Base-by-base conservation (phyloP, 2,888 invertebrate species). In the Callyntrura sp. region DNA sequence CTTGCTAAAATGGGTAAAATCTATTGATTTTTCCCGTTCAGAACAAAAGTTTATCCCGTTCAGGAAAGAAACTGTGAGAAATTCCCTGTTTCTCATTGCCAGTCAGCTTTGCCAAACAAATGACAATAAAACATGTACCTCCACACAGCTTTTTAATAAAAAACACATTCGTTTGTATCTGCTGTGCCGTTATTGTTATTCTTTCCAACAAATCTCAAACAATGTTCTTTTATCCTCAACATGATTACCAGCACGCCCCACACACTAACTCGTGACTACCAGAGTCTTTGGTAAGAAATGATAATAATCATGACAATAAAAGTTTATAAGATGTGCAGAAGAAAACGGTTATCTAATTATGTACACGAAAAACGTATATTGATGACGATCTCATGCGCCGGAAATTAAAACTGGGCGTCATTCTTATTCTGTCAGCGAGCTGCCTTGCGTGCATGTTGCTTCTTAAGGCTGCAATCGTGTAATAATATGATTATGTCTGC, bases 351-450 rank as follows among this genome's bases (percentile, higher is more conserved):
- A 85, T 78, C 85, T 85, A 85, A 85, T 85, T 85, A 78, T 45
- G 78, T 20, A 17, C 62, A 62, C 43, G 28, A 28, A 62, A 79
- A 14, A 23, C 8, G 79, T 57, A 79, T 23, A 35, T 35, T 35
- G 35, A 35, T 6, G 35, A 78, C 23, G 51, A n/a, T 55, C 65
- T 28, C 43, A 79, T 68, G 9, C 43, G 48, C 86, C 86, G 86
- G 86, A 86, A 86, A 86, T 86, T 86, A 79, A 86, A 86, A 86
- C 68, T 79, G 86, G 86, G 86, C 79, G 86, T 78, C 43, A 79
- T 78, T 79, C 79, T 68, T 28, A 12, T 25, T 60, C 51, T 76
- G 51, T 51, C 48, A 76, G 57, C 51, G 79, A 57, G 57, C 57
- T 55, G 55, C 57, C 57, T 79, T 55, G 55, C 57, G 79, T 79